A percentile compares a stretch with the other conserved stretches of the same genome.
Conservation (phyloP, 2,888 invertebrate species). For the Nomada goodeniana region DNA sequence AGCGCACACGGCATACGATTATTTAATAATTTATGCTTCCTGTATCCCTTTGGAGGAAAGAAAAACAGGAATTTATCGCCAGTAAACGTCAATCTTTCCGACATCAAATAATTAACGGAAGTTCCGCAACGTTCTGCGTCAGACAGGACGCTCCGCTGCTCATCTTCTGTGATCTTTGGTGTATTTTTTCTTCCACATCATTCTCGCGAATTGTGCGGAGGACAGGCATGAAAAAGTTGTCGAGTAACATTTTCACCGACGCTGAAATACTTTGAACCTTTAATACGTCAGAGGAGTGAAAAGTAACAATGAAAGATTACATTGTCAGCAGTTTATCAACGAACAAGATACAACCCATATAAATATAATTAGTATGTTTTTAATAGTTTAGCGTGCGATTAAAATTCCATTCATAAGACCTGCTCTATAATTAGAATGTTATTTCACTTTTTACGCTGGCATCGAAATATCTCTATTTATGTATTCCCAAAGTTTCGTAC, state of each 20-base stretch:
- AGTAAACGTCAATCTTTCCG: slow-evolving; percentile 53
- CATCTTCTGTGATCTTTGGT: slow-evolving; percentile 31
- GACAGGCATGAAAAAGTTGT: slow-evolving; percentile 28
- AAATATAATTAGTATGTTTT: no score
- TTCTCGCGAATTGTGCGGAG: slow-evolving; percentile 13
- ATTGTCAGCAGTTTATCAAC: no score
- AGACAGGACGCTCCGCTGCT: slow-evolving; percentile 40
- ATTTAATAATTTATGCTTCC: slow-evolving; percentile 3
- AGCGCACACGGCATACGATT: neutral
- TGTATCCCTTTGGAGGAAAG: neutral
- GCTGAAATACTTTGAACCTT: slow-evolving; percentile 16
- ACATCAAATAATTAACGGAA: slow-evolving; percentile 59
- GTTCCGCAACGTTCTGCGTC: slow-evolving; percentile 46
- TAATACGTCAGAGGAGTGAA: neutral
- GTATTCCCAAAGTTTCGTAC: no score
- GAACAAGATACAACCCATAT: no score
- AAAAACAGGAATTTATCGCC: slow-evolving; percentile 34
- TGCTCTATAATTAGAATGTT: no score
- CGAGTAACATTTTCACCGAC: slow-evolving; percentile 15
- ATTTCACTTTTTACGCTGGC: no score
- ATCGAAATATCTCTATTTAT: no score
- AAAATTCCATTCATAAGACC: no score
- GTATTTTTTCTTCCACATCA: slow-evolving; percentile 21
- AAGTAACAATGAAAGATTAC: neutral
- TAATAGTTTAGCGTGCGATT: no score